phyloP scores from a whole-genome alignment of 2,888 invertebrate species.

The Axea sp. region DNA sequence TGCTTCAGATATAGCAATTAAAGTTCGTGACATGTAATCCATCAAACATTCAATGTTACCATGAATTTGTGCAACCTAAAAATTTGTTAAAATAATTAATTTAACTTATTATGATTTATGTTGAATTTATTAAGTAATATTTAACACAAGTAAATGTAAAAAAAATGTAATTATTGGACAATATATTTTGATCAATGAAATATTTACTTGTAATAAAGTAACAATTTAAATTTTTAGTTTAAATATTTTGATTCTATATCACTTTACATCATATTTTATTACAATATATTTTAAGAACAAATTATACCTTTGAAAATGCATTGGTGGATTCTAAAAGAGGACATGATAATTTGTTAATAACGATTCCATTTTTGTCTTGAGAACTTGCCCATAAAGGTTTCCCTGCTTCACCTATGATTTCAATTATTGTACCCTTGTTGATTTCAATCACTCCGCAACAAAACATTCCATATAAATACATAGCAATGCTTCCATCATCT shows the following conservation, averaged over 20 bases:
- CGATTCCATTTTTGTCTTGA: slow-evolving; percentile 59
- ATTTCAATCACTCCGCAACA: slow-evolving; percentile 85
- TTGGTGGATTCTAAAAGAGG: slow-evolving; percentile 72
- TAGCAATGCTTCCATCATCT: slow-evolving; percentile 83
- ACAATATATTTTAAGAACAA: too few species aligned
- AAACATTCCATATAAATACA: slow-evolving; percentile 92
- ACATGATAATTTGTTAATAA: slow-evolving; percentile 72
- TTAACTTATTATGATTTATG: too few species aligned
- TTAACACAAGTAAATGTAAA: too few species aligned
- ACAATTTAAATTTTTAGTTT: too few species aligned
- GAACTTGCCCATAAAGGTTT: slow-evolving; percentile 75
- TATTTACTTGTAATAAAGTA: too few species aligned
- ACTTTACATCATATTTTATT: too few species aligned
- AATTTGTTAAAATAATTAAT: slow-evolving; percentile 4
- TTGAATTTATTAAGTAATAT: too few species aligned
- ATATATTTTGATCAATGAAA: too few species aligned
- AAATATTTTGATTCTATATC: too few species aligned
- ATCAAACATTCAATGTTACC: slow-evolving; percentile 81
- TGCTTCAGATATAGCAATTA: slow-evolving; percentile 91
- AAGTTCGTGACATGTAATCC: slow-evolving; percentile 86
- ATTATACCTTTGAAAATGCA: slow-evolving; percentile 76
- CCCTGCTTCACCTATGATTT: slow-evolving; percentile 74
- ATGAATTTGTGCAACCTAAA: slow-evolving; percentile 75
- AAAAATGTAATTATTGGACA: too few species aligned
- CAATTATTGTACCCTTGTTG: slow-evolving; percentile 71